Percentiles rank a stretch among this genome's conserved stretches.
phyloP scores from a whole-genome alignment of 2,113 vertebrate genomes.

The Telmatochromis sp. region DNA sequence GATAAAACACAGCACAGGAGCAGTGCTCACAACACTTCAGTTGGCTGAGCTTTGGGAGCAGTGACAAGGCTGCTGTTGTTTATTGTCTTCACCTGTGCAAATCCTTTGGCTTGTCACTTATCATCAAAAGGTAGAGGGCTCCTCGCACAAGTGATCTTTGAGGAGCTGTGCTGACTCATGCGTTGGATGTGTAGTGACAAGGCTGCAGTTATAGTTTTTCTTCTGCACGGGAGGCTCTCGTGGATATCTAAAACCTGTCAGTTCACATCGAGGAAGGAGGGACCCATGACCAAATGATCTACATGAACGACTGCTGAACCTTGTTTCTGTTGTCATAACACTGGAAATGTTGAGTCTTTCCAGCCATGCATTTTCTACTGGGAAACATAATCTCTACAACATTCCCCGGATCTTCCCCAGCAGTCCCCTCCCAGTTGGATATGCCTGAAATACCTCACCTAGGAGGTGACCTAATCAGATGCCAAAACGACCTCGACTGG shows the following conservation, averaged over 20 bases:
- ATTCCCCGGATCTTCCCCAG: background rate
- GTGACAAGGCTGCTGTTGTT: background rate
- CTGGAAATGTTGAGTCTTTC: background rate
- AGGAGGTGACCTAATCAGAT: background rate
- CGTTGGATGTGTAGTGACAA: constrained; percentile 26
- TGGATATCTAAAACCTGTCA: constrained; percentile 17
- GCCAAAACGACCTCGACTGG: background rate
- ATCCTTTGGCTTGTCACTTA: constrained; percentile 18
- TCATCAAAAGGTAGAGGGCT: background rate
- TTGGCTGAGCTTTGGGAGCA: background rate
- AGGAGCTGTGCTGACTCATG: constrained; percentile 23
- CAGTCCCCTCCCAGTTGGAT: background rate
- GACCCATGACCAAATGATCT: background rate
- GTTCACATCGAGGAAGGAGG: background rate
- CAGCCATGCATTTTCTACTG: background rate
- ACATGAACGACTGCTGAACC: background rate
- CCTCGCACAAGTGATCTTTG: constrained; percentile 1
- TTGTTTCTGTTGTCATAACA: background rate
- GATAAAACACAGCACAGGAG: background rate
- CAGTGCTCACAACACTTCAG: background rate
- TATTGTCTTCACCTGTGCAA: constrained; percentile 1
- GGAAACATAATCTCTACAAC: background rate
- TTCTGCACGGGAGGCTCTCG: background rate
- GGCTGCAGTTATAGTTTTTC: constrained; percentile 5
- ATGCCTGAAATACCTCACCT: background rate